Conservation (phyloP, 2,113 vertebrate genomes). For the Cathartes aura region DNA sequence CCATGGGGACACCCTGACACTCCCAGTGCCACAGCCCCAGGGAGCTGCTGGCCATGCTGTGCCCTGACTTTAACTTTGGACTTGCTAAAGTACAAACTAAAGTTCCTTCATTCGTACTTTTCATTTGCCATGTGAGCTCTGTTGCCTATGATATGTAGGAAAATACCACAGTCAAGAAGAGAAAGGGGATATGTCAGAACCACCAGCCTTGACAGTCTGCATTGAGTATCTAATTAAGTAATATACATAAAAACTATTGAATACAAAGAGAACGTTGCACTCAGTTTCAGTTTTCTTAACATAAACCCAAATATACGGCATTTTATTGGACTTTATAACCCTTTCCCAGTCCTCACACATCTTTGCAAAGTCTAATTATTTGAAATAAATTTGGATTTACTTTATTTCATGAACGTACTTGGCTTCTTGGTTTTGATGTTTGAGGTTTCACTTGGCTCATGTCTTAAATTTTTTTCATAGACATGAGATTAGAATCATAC, state of each 20-base stretch:
- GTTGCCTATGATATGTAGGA: neutral
- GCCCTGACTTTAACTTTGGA: neutral
- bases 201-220: neutral
- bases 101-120: neutral
- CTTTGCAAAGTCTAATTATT: neutral
- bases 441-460: neutral
- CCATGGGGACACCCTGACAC: accelerated
- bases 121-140: neutral
- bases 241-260: neutral
- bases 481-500: neutral
- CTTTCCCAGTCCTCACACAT: neutral
- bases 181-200: neutral
- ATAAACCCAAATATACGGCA: neutral
- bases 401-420: neutral
- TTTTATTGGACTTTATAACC: neutral
- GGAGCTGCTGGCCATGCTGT: neutral
- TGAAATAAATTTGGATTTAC: neutral
- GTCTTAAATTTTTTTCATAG: neutral
- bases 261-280: neutral
- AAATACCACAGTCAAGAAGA: neutral
- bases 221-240: neutral
- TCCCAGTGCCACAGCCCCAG: neutral
- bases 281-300: neutral
- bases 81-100: neutral
- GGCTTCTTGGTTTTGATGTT: neutral